Evolutionary conservation across 2,797 vertebrate genomes (phyloP).

Genomic region (Chiloscyllium punctatum): DNA sequence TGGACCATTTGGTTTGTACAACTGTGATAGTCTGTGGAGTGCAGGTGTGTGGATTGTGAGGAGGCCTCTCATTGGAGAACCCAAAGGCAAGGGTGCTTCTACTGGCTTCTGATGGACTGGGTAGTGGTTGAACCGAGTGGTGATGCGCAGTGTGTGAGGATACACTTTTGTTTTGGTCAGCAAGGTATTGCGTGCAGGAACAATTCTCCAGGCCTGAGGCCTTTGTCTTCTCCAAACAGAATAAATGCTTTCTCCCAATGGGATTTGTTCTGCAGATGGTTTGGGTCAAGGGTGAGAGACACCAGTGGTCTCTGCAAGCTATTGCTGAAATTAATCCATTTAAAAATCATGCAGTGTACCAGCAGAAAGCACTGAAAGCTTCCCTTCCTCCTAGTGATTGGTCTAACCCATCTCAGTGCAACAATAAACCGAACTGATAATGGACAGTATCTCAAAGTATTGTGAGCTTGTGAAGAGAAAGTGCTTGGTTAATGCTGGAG

Average conservation of each 20-base stretch:
- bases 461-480: too few species aligned
- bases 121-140: neutral
- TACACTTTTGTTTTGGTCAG: too few species aligned
- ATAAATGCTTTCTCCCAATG: neutral
- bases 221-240: neutral
- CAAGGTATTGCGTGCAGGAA: neutral
- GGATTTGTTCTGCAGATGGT: neutral
- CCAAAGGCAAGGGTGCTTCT: neutral
- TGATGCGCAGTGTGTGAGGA: too few species aligned
- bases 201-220: neutral
- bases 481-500: neutral
- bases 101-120: neutral
- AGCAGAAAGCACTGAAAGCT: neutral
- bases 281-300: neutral
- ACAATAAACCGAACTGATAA: neutral
- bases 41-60: too few species aligned
- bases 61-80: neutral
- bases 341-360: neutral
- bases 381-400: neutral
- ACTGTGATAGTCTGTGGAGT: too few species aligned
- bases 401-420: neutral
- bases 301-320: neutral
- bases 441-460: too few species aligned
- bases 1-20: too few species aligned
- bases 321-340: neutral